Conservation (phyloP, 2,888 invertebrate species). For the Theristus sp. region DNA sequence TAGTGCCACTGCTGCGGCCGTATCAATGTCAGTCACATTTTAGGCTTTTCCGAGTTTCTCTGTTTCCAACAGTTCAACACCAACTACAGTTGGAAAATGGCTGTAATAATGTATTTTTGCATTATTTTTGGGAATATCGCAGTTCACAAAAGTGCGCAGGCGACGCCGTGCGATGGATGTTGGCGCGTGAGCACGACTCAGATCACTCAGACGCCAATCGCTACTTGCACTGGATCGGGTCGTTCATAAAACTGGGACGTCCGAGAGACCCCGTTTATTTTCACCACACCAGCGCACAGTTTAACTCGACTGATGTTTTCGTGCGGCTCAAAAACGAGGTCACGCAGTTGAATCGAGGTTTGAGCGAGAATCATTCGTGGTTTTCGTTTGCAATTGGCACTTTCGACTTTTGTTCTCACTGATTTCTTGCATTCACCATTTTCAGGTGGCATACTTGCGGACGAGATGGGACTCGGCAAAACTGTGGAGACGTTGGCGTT, state of each 20-base stretch:
- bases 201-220: background rate
- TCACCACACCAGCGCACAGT: background rate
- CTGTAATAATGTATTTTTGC: no score
- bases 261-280: background rate
- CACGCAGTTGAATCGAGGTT: background rate
- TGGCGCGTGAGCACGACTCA: background rate
- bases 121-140: no score
- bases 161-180: background rate
- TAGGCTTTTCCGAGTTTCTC: no score
- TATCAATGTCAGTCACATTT: no score
- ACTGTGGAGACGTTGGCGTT: constrained; percentile 53
- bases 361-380: background rate
- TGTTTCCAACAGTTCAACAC: no score
- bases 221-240: background rate
- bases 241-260: background rate
- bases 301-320: background rate
- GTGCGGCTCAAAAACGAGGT: no score
- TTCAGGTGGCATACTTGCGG: constrained; percentile 52
- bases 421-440: background rate
- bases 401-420: background rate
- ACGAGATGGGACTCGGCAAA: constrained; percentile 64
- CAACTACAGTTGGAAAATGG: no score
- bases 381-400: background rate
- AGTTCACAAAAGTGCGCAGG: no score
- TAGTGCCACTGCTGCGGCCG: no score